phyloP scores from a whole-genome alignment of 2,888 invertebrate genomes.

The Koerneria pararmatus region DNA sequence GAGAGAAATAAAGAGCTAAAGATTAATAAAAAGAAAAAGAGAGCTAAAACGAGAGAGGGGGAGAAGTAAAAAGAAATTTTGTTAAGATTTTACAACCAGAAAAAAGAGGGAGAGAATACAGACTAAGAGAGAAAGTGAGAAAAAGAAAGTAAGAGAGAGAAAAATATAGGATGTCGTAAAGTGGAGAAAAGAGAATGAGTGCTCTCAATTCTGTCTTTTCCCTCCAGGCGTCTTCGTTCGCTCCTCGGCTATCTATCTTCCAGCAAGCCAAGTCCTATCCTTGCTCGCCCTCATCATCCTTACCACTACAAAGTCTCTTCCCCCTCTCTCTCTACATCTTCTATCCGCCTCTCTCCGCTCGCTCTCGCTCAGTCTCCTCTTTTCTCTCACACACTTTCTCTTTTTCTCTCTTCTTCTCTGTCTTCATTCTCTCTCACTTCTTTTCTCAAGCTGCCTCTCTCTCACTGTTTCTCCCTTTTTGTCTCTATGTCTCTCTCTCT shows the following conservation, averaged over 20 bases:
- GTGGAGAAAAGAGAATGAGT: too few relatives aligned
- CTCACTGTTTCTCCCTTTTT: too few relatives aligned
- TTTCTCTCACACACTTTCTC: neutral
- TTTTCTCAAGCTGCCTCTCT: neutral
- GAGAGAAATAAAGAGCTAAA: slow-evolving; percentile 8
- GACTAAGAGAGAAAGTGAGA: too few relatives aligned
- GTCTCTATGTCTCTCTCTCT: neutral
- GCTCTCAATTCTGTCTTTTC: too few relatives aligned
- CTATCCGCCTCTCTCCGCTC: neutral
- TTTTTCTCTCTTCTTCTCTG: neutral
- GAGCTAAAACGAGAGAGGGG: neutral
- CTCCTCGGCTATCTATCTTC: neutral
- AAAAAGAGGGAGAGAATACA: neutral
- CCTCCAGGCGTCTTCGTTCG: too few relatives aligned
- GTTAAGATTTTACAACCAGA: neutral
- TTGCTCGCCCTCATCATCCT: neutral
- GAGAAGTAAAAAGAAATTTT: neutral
- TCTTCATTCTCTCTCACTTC: neutral
- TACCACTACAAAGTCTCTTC: neutral
- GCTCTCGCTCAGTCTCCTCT: neutral
- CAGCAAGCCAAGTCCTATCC: neutral
- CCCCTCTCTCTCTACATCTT: neutral
- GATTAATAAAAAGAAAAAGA: slow-evolving; percentile 3
- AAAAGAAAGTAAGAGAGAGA: too few relatives aligned
- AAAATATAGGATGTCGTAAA: too few relatives aligned